Conservation (phyloP, 2,113 vertebrate genomes). For the Pogonocichla stellata region DNA sequence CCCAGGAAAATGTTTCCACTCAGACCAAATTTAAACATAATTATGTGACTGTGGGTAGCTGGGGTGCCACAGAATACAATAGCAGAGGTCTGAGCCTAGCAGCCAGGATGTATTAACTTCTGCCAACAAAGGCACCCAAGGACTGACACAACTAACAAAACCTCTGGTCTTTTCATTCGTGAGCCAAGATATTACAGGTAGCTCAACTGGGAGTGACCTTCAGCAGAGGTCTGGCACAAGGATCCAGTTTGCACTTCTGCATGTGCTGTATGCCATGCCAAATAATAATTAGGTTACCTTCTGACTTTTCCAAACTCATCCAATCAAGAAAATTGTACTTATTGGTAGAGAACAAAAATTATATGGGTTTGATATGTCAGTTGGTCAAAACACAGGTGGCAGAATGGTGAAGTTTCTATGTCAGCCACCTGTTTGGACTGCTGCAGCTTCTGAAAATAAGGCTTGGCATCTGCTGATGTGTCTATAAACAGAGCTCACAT, state of each 20-base stretch:
- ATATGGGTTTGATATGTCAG: not conserved
- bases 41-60: not conserved
- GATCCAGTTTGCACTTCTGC: not conserved
- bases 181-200: not conserved
- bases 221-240: not conserved
- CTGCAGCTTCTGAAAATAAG: not conserved
- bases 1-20: not conserved
- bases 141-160: not conserved
- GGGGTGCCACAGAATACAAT: not conserved
- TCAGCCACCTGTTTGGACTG: not conserved
- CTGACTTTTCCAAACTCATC: not conserved
- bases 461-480: not conserved
- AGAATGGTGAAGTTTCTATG: not conserved
- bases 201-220: not conserved
- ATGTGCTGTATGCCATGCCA: rapidly evolving
- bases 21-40: not conserved
- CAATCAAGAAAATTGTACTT: not conserved
- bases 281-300: not conserved
- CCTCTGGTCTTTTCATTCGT: not conserved
- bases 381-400: not conserved
- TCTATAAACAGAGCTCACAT: not conserved
- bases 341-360: not conserved
- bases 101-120: not conserved
- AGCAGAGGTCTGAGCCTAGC: not conserved
- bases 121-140: not conserved